Base-by-base conservation (phyloP, 1,140 invertebrate genomes). In the Drosophila kepulauana region DNA sequence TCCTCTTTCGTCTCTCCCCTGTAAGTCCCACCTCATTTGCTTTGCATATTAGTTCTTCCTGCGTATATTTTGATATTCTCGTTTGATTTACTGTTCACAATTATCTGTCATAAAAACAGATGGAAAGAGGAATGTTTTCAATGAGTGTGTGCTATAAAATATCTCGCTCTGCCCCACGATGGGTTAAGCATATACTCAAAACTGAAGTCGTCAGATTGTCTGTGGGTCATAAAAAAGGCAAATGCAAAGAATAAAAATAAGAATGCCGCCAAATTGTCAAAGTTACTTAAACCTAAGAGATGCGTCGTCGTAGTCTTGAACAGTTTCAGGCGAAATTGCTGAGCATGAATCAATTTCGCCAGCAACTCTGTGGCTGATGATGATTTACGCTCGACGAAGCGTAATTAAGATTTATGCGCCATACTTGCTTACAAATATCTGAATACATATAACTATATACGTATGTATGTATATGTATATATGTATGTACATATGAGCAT, bases 341-440 rank as follows among this genome's bases (percentile, higher is more conserved):
- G 38, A 43, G 75, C 75, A 51, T 67, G 82, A 86, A 87, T 87
- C 84, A 80, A 87, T 87, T 82, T 79, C 30, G 69, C 70, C 38
- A 65, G 71, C 41, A 62, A 52, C 51, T 64, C 61, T 59, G 71
- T 15, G 75, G 64, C 68, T 88, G 84, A 88, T 88, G 85, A 88
- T 89, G 85, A 88, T 88, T 88, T 88, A 88, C 85, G 85, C 85
- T 85, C 75, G 62, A 69, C 86, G 85, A 71, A 88, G 85, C 85
- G 85, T 88, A 88, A 88, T 88, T 88, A 88, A 88, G 85, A 89
- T 88, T 88, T 88, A 88, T 88, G 78, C 81, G 63, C 45, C 66
- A 75, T 65, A 82, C 84, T 82, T 75, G 59, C 68, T 76, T 64
- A 61, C 77, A 72, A 82, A 52, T 70, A 67, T 33, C 20, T 63